Percentiles rank a stretch among this genome's conserved stretches.
These are phyloP conservation scores for Caenorhabditis latens DNA, from an alignment of 1,140 invertebrate genomes.

Conservation along the genomic window DNA sequence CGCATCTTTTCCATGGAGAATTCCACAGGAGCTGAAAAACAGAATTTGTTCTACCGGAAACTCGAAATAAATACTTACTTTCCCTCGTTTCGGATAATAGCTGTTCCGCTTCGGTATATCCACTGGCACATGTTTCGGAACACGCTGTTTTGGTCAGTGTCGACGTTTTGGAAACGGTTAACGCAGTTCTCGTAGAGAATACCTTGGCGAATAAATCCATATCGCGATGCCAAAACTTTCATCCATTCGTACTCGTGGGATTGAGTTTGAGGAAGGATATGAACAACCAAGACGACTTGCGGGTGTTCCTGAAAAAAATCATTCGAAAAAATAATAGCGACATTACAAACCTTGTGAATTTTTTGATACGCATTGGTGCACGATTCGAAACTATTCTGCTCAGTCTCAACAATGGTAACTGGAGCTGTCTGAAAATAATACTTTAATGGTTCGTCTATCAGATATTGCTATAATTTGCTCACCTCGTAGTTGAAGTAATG, in stretches of 20 bases:
- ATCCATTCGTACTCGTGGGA: slow-evolving; percentile 64
- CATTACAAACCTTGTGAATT: slow-evolving; percentile 46
- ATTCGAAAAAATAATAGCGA: background rate
- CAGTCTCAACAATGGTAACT: slow-evolving; percentile 14
- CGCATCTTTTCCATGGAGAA: slow-evolving; percentile 24
- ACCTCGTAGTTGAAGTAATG: slow-evolving; percentile 56
- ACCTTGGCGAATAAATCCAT: slow-evolving; percentile 63
- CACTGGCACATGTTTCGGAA: slow-evolving; percentile 65
- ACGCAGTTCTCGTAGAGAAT: slow-evolving; percentile 62
- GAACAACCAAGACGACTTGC: slow-evolving; percentile 57
- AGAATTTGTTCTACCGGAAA: background rate
- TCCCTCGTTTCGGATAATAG: slow-evolving; percentile 43
- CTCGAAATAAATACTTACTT: slow-evolving; percentile 42
- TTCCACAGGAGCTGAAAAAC: slow-evolving; percentile 31
- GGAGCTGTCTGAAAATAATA: background rate
- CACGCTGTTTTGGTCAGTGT: slow-evolving; percentile 3
- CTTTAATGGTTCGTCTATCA: background rate
- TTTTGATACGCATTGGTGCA: slow-evolving; percentile 57
- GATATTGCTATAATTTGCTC: background rate
- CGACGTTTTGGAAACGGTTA: slow-evolving; percentile 57
- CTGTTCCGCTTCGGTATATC: slow-evolving; percentile 56
- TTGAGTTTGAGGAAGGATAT: slow-evolving; percentile 59
- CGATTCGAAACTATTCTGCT: background rate
- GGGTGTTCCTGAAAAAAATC: slow-evolving; percentile 58
- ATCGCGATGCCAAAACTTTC: slow-evolving; percentile 53